Conservation (phyloP, 1,140 invertebrate genomes). For the Tetraneura akinire region DNA sequence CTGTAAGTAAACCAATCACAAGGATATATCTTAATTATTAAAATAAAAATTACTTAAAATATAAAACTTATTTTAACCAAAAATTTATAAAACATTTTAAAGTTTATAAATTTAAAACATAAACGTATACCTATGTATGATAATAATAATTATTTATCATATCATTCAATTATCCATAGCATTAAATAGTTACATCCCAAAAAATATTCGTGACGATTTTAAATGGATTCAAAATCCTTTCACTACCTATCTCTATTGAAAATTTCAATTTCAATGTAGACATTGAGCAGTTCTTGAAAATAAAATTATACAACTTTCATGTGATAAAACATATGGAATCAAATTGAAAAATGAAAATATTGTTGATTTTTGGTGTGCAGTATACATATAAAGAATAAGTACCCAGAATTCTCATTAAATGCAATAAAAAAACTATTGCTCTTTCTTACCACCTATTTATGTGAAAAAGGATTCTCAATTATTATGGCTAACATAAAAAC, state of each 20-base stretch:
- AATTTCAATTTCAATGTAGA: background rate
- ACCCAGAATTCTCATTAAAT: no score
- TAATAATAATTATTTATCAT: no score
- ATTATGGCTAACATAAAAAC: background rate
- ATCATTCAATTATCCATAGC: background rate
- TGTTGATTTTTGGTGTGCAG: background rate
- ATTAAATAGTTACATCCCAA: background rate
- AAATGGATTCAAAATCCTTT: background rate
- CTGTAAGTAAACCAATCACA: no score
- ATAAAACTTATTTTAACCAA: no score
- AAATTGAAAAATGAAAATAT: background rate
- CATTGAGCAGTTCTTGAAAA: background rate
- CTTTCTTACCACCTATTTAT: no score
- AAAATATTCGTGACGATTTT: constrained; percentile 12
- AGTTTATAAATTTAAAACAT: no score
- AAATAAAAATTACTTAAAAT: no score
- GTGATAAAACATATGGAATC: background rate
- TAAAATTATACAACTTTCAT: background rate
- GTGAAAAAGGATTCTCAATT: background rate
- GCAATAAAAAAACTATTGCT: no score
- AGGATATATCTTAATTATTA: no score
- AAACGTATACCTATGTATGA: no score
- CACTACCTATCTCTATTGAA: background rate
- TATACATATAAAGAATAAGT: background rate
- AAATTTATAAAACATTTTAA: no score